These are phyloP conservation scores for Maccullochella peelii DNA, from an alignment of 2,113 vertebrate species.

Conservation along the genomic window DNA sequence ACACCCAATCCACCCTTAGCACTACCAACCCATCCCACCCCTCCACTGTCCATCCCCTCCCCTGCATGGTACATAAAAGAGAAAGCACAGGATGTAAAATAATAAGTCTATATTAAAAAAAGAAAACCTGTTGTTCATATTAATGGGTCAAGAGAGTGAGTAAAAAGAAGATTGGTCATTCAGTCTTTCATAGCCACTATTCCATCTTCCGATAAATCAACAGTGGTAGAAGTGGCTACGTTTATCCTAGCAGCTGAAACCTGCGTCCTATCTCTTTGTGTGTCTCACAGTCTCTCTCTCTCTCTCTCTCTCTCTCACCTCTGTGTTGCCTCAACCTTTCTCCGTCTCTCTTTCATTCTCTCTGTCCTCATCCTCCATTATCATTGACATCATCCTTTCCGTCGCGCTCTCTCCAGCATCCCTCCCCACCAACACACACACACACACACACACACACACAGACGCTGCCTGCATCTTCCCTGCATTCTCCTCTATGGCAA, in stretches of 20 bases:
- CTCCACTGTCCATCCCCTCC: not conserved
- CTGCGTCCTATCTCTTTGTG: slow-evolving; percentile 26
- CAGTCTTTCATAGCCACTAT: not conserved
- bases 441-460: not conserved
- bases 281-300: not conserved
- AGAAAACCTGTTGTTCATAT: not conserved
- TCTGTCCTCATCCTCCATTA: slow-evolving; percentile 73
- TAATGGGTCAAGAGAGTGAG: not conserved
- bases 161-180: not conserved
- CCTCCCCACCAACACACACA: slow-evolving; percentile 1
- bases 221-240: not conserved
- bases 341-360: slow-evolving; percentile 40
- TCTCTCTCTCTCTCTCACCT: slow-evolving; percentile 21
- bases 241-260: not conserved
- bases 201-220: not conserved
- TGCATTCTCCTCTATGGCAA: slow-evolving; percentile 65
- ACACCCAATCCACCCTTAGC: not conserved
- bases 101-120: not conserved
- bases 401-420: slow-evolving; percentile 10
- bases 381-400: slow-evolving; percentile 81
- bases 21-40: too few relatives aligned
- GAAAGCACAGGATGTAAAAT: not conserved
- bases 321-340: slow-evolving; percentile 36
- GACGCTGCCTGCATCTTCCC: slow-evolving; percentile 44
- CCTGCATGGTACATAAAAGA: not conserved